Evolutionary conservation across 2,113 vertebrate species (phyloP).

Genomic region (Trochalopteron elliotii): DNA sequence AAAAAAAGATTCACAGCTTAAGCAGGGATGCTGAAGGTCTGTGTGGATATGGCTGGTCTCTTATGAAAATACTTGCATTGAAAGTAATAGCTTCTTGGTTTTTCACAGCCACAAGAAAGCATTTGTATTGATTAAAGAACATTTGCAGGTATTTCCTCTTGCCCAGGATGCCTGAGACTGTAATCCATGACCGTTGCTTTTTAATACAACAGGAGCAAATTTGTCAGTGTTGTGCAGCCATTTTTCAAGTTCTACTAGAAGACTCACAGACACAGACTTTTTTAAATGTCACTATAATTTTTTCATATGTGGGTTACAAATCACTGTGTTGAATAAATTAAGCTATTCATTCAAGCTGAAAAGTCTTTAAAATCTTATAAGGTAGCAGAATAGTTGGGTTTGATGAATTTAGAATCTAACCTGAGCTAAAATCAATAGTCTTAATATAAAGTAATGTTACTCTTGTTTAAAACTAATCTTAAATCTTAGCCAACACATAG

Average conservation of each 20-base stretch:
- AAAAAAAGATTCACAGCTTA: background rate
- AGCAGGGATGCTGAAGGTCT: background rate
- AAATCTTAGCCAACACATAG: background rate
- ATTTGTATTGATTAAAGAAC: constrained; percentile 23
- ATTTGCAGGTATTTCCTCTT: constrained; percentile 3
- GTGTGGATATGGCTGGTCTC: background rate
- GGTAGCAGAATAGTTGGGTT: background rate
- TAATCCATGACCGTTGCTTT: background rate
- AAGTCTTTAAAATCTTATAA: constrained; percentile 20
- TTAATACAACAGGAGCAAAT: constrained; percentile 16
- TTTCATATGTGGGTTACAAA: constrained; percentile 37
- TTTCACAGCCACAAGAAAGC: background rate
- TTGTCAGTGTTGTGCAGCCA: background rate
- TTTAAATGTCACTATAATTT: constrained; percentile 15
- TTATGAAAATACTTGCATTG: background rate
- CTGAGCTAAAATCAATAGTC: background rate
- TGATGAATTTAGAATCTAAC: background rate
- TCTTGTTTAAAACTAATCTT: background rate
- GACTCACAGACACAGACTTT: background rate
- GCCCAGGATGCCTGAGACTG: background rate
- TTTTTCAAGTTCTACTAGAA: constrained; percentile 27
- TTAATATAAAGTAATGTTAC: background rate
- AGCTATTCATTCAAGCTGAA: constrained; percentile 43
- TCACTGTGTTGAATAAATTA: constrained; percentile 45
- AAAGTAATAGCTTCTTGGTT: background rate